A percentile compares a stretch with the other conserved stretches of the same genome.
Conservation (phyloP, 1,140 invertebrate genomes). For the Seison nebaliae region DNA sequence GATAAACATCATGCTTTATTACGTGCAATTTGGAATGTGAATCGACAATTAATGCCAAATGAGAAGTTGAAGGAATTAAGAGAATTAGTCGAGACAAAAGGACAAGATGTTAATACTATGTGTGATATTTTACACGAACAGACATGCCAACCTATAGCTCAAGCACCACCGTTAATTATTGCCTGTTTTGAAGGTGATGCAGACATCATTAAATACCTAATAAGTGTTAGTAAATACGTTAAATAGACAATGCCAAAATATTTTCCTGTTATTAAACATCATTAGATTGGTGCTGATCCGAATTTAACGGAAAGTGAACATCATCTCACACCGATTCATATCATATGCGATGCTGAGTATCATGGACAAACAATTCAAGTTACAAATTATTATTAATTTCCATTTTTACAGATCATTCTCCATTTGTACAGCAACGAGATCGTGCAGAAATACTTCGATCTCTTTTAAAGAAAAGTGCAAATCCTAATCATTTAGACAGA, state of each 20-base stretch:
- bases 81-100: slow-evolving; percentile 7
- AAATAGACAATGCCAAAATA: neutral
- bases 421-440: slow-evolving; percentile 11
- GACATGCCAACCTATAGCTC: slow-evolving; percentile 10
- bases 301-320: slow-evolving; percentile 12
- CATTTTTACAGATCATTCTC: neutral
- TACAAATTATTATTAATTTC: neutral
- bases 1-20: slow-evolving; percentile 12
- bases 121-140: slow-evolving; percentile 12
- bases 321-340: slow-evolving; percentile 12
- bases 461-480: slow-evolving; percentile 6
- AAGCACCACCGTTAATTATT: slow-evolving; percentile 11
- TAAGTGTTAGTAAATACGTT: too few species aligned
- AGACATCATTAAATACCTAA: slow-evolving; percentile 9
- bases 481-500: slow-evolving; percentile 12
- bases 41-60: slow-evolving; percentile 3
- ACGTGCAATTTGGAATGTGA: slow-evolving; percentile 11
- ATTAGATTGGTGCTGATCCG: slow-evolving; percentile 5
- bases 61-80: slow-evolving; percentile 8
- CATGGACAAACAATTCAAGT: slow-evolving; percentile 12
- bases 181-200: slow-evolving; percentile 13
- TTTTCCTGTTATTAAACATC: neutral
- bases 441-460: slow-evolving; percentile 4
- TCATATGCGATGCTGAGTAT: slow-evolving; percentile 13
- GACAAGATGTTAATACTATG: slow-evolving; percentile 4